phyloP scores from a whole-genome alignment of 1,140 invertebrate genomes.

The Pogonomyrmex barbatus region DNA sequence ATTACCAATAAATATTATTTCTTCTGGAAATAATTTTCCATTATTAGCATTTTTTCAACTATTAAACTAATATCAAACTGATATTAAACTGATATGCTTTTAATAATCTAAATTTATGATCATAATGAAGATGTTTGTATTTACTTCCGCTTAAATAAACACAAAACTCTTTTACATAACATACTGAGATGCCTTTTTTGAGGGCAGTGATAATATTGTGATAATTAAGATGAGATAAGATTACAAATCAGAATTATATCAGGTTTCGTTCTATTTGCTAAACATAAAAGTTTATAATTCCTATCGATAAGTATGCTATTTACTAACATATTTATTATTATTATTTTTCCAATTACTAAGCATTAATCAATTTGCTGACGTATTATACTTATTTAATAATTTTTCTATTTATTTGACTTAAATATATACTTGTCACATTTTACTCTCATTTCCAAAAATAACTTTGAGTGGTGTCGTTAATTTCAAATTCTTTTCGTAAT shows the following conservation, averaged over 20 bases:
- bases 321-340: background rate
- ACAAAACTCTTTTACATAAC: background rate
- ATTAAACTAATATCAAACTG: slow-evolving; percentile 14
- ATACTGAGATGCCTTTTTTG: background rate
- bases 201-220: slow-evolving; percentile 24
- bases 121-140: slow-evolving; percentile 8
- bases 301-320: too few species aligned
- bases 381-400: slow-evolving; percentile 13
- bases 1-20: background rate
- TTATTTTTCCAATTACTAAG: slow-evolving; percentile 31
- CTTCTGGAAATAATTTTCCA: slow-evolving; percentile 43
- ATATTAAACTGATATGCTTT: background rate
- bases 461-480: background rate
- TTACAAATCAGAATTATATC: slow-evolving; percentile 10
- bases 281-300: slow-evolving; percentile 8
- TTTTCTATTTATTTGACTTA: slow-evolving; percentile 6
- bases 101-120: background rate
- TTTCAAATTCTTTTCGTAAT: slow-evolving; percentile 21
- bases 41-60: slow-evolving; percentile 39
- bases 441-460: background rate
- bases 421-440: background rate
- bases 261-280: background rate
- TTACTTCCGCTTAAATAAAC: background rate
- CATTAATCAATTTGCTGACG: background rate
- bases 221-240: background rate